phyloP scores from a whole-genome alignment of 2,113 vertebrate genomes.

The Callopanchax toddi region DNA sequence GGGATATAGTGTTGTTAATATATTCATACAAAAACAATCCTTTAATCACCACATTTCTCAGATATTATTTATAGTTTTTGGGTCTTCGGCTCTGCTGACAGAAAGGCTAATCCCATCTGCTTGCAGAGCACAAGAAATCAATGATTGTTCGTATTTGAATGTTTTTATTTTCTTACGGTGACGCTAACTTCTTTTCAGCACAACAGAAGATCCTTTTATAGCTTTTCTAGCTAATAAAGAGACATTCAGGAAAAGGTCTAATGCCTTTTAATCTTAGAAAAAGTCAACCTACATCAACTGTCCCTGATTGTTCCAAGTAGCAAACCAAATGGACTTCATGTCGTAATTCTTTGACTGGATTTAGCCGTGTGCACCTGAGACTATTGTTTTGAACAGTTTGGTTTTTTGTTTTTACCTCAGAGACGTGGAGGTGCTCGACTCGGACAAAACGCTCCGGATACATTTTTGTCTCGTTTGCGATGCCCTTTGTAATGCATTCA shows the following conservation, averaged over 20 bases:
- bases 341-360: slow-evolving; percentile 33
- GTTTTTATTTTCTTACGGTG: slow-evolving; percentile 52
- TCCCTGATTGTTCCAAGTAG: slow-evolving; percentile 43
- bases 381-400: slow-evolving; percentile 2
- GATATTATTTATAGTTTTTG: slow-evolving; percentile 72
- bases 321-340: slow-evolving; percentile 47
- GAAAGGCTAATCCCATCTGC: slow-evolving; percentile 67
- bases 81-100: slow-evolving; percentile 64
- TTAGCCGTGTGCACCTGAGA: slow-evolving; percentile 27
- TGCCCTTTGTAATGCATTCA: slow-evolving; percentile 59
- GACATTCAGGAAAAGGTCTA: slow-evolving; percentile 22
- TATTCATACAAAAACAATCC: slow-evolving; percentile 69
- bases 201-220: neutral
- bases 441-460: slow-evolving; percentile 2
- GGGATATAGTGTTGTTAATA: slow-evolving; percentile 66
- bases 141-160: slow-evolving; percentile 45
- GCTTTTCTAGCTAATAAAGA: slow-evolving; percentile 24
- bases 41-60: slow-evolving; percentile 70
- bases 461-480: slow-evolving; percentile 49
- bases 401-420: slow-evolving; percentile 22
- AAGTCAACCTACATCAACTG: slow-evolving; percentile 29
- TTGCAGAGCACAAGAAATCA: slow-evolving; percentile 61
- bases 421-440: slow-evolving; percentile 56
- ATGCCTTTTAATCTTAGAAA: slow-evolving; percentile 38
- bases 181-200: slow-evolving; percentile 34